Conservation (phyloP, 2,797 vertebrate species). For the Alouatta caraya region DNA sequence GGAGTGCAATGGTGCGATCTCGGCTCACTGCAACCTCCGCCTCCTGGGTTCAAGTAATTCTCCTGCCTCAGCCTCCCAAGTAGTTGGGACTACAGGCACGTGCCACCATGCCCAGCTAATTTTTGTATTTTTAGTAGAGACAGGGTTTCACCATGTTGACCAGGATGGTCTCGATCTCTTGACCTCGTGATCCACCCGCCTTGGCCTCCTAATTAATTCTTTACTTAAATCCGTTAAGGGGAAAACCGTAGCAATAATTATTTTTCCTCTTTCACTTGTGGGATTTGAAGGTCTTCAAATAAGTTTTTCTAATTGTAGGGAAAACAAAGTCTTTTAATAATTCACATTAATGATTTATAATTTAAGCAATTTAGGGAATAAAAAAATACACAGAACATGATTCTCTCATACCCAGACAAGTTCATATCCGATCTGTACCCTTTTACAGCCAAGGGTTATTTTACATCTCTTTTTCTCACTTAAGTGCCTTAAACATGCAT, state of each 20-base stretch:
- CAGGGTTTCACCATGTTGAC: background rate
- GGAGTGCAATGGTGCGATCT: background rate
- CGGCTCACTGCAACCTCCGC: no score
- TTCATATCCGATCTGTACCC: background rate
- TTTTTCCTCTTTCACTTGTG: background rate
- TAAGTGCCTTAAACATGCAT: background rate
- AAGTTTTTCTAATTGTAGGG: background rate
- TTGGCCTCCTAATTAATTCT: no score
- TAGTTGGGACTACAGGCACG: no score
- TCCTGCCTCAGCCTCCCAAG: no score
- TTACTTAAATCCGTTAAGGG: background rate
- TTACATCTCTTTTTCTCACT: background rate
- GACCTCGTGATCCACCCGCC: no score
- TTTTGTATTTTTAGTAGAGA: background rate
- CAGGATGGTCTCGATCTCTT: background rate
- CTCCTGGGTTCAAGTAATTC: no score
- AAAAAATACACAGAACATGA: background rate
- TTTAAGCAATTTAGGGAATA: conserved; percentile 3
- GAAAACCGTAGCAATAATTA: background rate
- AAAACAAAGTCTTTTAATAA: conserved; percentile 32
- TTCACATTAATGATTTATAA: background rate
- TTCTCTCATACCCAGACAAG: background rate
- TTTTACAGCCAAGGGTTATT: background rate
- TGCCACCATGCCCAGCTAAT: background rate
- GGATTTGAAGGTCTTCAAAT: conserved; percentile 31